These are phyloP conservation scores for Miichthys miiuy DNA, from an alignment of 2,797 vertebrate genomes.

Conservation along the genomic window DNA sequence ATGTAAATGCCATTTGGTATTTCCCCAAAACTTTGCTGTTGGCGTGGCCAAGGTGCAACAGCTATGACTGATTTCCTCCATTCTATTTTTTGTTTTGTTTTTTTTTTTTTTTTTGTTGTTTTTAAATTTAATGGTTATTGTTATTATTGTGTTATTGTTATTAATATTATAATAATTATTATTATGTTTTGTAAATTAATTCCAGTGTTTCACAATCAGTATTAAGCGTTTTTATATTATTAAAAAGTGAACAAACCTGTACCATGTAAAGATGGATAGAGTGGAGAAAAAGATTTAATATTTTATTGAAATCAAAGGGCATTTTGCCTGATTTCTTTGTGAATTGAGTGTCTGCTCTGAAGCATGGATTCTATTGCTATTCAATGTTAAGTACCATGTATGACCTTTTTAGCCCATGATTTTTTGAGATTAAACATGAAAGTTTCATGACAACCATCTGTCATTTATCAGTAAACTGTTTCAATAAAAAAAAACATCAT, in stretches of 20 bases:
- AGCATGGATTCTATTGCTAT: slow-evolving; percentile 94
- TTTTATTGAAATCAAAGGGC: slow-evolving; percentile 96
- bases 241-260: slow-evolving; percentile 88
- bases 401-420: slow-evolving; percentile 82
- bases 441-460: slow-evolving; percentile 83
- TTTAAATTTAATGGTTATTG: slow-evolving; percentile 82
- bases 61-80: slow-evolving; percentile 79
- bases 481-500: slow-evolving; percentile 84
- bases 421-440: slow-evolving; percentile 84
- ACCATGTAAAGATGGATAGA: slow-evolving; percentile 93
- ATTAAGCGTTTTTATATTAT: slow-evolving; percentile 97
- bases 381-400: slow-evolving; percentile 85
- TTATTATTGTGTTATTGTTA: slow-evolving; percentile 87
- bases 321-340: slow-evolving; percentile 96
- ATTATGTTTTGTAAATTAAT: slow-evolving; percentile 95
- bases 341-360: slow-evolving; percentile 95
- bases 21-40: slow-evolving; percentile 73
- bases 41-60: slow-evolving; percentile 81
- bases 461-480: slow-evolving; percentile 87
- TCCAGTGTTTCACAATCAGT: slow-evolving; percentile 93
- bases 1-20: slow-evolving; percentile 83
- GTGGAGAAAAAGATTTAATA: slow-evolving; percentile 89
- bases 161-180: slow-evolving; percentile 84
- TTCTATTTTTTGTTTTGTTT: slow-evolving; percentile 69
- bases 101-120: slow-evolving; percentile 77